Evolutionary conservation across 1,140 invertebrate species (phyloP).

Genomic region (Drosophila sp.): DNA sequence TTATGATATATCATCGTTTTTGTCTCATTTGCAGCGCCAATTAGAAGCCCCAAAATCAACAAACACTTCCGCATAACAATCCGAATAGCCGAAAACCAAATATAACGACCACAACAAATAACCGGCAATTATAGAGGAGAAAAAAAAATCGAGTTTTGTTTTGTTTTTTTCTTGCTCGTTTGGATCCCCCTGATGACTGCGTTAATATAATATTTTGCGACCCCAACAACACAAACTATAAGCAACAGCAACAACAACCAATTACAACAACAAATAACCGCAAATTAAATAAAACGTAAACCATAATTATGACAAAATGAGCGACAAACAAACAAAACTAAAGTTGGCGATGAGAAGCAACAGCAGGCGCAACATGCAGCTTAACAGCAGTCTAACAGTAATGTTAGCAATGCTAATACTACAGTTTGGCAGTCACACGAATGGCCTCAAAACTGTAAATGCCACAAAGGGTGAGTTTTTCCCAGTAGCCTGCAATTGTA

Average conservation of each 20-base stretch:
- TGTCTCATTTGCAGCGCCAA: constrained; percentile 56
- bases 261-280: constrained; percentile 45
- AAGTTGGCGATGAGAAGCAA: constrained; percentile 24
- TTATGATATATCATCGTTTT: constrained; percentile 36
- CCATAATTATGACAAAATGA: constrained; percentile 78
- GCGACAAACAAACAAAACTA: constrained; percentile 34
- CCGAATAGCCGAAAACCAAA: constrained; percentile 40
- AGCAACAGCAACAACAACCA: constrained; percentile 37
- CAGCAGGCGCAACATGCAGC: constrained; percentile 36
- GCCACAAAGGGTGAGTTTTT: constrained; percentile 33
- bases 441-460: constrained; percentile 16
- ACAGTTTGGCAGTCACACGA: constrained; percentile 22
- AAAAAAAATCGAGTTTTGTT: constrained; percentile 1
- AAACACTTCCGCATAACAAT: constrained; percentile 45
- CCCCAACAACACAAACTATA: constrained; percentile 8
- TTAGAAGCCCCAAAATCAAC: constrained; percentile 48
- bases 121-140: constrained; percentile 14
- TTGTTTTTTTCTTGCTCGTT: neutral
- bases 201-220: constrained; percentile 11
- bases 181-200: constrained; percentile 1
- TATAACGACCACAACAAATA: constrained; percentile 38
- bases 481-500: neutral
- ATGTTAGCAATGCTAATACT: constrained; percentile 42
- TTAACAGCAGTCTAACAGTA: constrained; percentile 42
- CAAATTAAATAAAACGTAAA: constrained; percentile 59